Evolutionary conservation across 2,888 invertebrate species (phyloP).

Genomic region (Drosophila hamatofila): DNA sequence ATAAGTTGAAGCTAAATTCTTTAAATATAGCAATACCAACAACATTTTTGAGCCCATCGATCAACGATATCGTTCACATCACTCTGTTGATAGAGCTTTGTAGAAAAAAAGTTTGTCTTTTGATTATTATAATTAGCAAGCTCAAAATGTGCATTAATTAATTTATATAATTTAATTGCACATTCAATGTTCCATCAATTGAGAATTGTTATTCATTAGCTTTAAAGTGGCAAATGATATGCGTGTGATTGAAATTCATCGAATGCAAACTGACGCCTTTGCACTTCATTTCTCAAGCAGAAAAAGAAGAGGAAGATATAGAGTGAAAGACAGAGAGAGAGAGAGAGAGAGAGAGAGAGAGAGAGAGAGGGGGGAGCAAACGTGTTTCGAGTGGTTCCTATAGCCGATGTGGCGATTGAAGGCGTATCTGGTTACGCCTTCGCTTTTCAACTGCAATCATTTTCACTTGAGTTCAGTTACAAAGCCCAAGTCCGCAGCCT

Average conservation of each 20-base stretch:
- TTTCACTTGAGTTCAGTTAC: constrained; percentile 72
- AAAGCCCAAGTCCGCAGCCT: constrained; percentile 61
- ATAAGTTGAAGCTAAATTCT: too few relatives aligned
- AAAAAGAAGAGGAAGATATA: background rate
- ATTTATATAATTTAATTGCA: constrained; percentile 15
- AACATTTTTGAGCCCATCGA: too few relatives aligned
- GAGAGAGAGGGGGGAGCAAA: constrained; percentile 36
- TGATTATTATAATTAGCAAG: too few relatives aligned
- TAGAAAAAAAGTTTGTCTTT: too few relatives aligned
- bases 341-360: too few relatives aligned
- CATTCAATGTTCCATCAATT: constrained; percentile 9
- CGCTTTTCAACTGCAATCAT: constrained; percentile 74
- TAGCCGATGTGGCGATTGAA: constrained; percentile 67
- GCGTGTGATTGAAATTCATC: constrained; percentile 77
- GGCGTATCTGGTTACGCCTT: constrained; percentile 79
- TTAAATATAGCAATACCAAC: too few relatives aligned
- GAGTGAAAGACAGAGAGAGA: background rate
- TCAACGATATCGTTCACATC: too few relatives aligned
- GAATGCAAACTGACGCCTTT: constrained; percentile 78
- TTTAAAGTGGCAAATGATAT: constrained; percentile 68
- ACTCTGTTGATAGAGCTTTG: too few relatives aligned
- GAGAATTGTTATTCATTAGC: constrained; percentile 34
- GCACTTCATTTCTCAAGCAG: constrained; percentile 63
- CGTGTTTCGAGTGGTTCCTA: constrained; percentile 55
- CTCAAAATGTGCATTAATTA: too few relatives aligned